Conservation (phyloP, 53 echinoderm and acorn worm genomes). For the Crossaster papposus region DNA sequence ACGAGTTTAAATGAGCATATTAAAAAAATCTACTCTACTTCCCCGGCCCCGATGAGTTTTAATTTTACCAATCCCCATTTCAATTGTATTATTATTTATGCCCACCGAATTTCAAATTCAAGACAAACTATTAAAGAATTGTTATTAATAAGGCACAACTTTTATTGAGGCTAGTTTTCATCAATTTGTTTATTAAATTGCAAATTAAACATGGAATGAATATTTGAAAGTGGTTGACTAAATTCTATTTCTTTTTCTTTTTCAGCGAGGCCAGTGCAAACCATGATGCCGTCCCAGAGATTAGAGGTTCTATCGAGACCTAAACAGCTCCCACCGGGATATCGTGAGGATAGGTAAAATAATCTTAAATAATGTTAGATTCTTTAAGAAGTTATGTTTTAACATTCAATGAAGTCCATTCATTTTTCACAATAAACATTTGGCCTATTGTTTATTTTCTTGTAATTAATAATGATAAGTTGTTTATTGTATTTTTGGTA, state of each 20-base stretch:
- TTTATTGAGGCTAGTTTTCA: too few species aligned
- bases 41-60: too few species aligned
- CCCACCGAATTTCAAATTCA: too few species aligned
- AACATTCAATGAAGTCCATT: background rate
- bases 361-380: too few species aligned
- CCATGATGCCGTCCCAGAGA: constrained; percentile 55
- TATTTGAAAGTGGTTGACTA: background rate
- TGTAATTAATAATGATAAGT: too few species aligned
- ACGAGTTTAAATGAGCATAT: background rate
- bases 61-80: too few species aligned
- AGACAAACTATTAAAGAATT: too few species aligned
- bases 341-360: constrained; percentile 85
- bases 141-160: too few species aligned
- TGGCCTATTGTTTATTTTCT: background rate
- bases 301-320: constrained; percentile 80
- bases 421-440: background rate
- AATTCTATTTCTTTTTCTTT: constrained; percentile 12
- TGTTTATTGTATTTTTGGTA: too few species aligned
- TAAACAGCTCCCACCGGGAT: constrained; percentile 84
- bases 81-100: too few species aligned
- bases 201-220: background rate
- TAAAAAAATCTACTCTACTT: too few species aligned
- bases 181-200: background rate
- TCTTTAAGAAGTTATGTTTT: too few species aligned
- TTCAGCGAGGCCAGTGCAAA: constrained; percentile 33